Conservation (phyloP, 2,888 invertebrate genomes). For the Chaetoderma sp. region DNA sequence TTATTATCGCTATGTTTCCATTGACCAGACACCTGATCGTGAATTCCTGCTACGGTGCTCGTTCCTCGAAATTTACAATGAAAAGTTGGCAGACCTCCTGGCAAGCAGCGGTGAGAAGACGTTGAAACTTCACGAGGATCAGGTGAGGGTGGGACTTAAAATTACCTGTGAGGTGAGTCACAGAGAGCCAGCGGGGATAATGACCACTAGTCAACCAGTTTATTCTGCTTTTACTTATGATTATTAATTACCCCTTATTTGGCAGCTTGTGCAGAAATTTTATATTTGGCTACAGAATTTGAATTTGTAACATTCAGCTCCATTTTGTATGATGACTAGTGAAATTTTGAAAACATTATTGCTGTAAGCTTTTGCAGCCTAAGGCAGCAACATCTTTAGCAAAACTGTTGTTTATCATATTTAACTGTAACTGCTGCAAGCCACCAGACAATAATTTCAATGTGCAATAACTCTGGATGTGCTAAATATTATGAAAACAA, state of each 20-base stretch:
- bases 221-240: no score
- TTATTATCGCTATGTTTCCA: neutral
- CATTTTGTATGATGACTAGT: no score
- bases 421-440: no score
- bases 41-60: conserved; percentile 86
- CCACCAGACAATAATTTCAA: no score
- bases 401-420: no score
- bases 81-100: conserved; percentile 83
- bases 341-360: no score
- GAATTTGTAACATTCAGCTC: neutral
- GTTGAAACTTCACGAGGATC: conserved; percentile 73
- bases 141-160: conserved; percentile 30
- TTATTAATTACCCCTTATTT: neutral
- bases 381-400: no score
- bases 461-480: no score
- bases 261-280: neutral
- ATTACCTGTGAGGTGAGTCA: conserved; percentile 16
- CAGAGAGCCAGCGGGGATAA: no score
- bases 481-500: no score
- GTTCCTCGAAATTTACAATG: conserved; percentile 91
- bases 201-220: no score
- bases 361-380: no score
- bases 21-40: conserved; percentile 73
- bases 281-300: neutral
- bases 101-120: conserved; percentile 67